Evolutionary conservation across 2,113 vertebrate genomes (phyloP).

Genomic region (Lepus europaeus): DNA sequence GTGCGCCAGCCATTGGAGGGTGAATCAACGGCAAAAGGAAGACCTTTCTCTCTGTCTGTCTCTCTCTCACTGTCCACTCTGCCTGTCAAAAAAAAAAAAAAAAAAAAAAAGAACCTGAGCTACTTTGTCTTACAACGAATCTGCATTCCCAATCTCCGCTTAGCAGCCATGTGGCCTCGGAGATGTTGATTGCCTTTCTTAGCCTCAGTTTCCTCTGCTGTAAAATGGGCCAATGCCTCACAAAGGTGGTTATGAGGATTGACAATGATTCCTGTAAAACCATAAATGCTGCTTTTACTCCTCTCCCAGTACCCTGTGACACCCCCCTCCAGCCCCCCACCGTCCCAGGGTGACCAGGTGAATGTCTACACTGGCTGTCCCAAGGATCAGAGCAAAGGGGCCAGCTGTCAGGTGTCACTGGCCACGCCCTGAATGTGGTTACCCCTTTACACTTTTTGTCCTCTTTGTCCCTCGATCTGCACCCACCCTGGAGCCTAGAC

Average conservation of each 20-base stretch:
- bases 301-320: neutral
- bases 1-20: too few relatives aligned
- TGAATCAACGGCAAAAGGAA: too few relatives aligned
- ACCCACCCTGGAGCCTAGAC: neutral
- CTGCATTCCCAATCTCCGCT: neutral
- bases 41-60: too few relatives aligned
- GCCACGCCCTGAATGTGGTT: neutral
- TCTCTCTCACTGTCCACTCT: too few relatives aligned
- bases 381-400: neutral
- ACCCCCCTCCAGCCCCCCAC: neutral
- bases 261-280: neutral
- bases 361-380: neutral
- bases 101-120: neutral
- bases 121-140: neutral
- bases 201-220: neutral
- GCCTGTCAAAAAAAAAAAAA: too few relatives aligned
- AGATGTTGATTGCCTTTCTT: neutral
- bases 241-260: neutral
- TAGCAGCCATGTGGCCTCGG: neutral
- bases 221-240: neutral
- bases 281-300: neutral
- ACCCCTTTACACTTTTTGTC: neutral
- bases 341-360: neutral
- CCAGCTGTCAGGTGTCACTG: neutral
- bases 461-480: neutral